A percentile compares a stretch with the other conserved stretches of the same genome.
Conservation (phyloP, 2,113 vertebrate species). For the Urocolius indicus region DNA sequence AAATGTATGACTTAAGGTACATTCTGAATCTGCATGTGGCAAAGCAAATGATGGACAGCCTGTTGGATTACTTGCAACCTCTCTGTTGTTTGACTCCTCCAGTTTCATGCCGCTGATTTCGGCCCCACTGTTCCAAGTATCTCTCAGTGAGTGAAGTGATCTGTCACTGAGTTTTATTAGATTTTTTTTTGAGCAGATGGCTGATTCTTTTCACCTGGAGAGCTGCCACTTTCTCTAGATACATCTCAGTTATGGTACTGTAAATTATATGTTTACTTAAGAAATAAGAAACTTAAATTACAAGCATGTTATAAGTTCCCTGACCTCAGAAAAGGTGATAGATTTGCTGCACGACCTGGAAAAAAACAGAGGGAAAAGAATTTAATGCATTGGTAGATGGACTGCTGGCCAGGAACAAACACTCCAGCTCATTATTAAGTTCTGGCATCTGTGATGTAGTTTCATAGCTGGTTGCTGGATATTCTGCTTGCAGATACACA, state of each 20-base stretch:
- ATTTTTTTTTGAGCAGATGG: slow-evolving; percentile 57
- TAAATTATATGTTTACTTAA: slow-evolving; percentile 45
- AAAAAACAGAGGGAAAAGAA: background rate
- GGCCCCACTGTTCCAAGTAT: slow-evolving; percentile 32
- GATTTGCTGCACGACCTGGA: background rate
- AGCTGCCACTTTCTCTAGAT: slow-evolving; percentile 55
- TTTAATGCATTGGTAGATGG: background rate
- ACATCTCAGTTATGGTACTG: background rate
- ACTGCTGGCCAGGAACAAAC: background rate
- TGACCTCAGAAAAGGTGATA: background rate
- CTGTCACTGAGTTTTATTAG: slow-evolving; percentile 54
- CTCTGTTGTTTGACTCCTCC: background rate
- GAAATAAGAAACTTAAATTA: slow-evolving; percentile 43
- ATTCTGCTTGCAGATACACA: background rate
- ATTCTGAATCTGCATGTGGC: background rate
- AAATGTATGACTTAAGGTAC: background rate
- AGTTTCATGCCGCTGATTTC: background rate
- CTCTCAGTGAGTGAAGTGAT: slow-evolving; percentile 49
- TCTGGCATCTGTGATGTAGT: background rate
- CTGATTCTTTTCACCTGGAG: slow-evolving; percentile 63
- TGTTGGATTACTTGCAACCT: background rate
- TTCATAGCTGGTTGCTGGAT: background rate
- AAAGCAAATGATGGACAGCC: background rate
- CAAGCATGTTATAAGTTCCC: background rate
- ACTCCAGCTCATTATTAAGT: background rate